These are phyloP conservation scores for Thera obeliscata DNA, from an alignment of 2,888 invertebrate species.

Conservation along the genomic window DNA sequence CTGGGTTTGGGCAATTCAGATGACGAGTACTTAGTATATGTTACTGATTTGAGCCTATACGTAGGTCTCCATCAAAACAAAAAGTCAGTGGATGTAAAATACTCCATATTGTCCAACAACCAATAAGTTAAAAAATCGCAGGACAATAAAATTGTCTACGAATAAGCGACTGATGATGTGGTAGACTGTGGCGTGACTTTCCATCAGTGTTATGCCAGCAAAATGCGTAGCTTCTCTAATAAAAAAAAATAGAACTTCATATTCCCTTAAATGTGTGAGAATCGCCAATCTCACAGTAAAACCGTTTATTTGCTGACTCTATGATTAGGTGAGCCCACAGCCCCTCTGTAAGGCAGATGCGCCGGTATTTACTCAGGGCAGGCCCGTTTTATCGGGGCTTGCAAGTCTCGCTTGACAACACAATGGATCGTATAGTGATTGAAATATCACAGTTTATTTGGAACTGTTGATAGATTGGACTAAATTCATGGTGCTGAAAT, in stretches of 20 bases:
- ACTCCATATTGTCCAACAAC: no score
- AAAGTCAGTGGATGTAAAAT: no score
- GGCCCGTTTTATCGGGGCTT: conserved; percentile 65
- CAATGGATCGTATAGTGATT: conserved; percentile 47
- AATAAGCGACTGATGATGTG: no score
- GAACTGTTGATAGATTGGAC: conserved; percentile 21
- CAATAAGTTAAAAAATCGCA: no score
- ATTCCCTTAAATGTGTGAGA: background rate
- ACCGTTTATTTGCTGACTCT: conserved; percentile 48
- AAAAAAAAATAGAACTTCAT: background rate
- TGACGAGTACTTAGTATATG: background rate
- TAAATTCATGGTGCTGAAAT: background rate
- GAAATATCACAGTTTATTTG: conserved; percentile 22
- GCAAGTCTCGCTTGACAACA: conserved; percentile 66
- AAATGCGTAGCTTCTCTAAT: no score
- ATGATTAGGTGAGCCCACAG: conserved; percentile 52
- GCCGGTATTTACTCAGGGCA: conserved; percentile 78
- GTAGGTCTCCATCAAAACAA: no score
- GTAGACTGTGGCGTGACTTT: no score
- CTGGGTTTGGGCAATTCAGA: conserved; percentile 14
- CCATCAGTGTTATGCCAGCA: no score
- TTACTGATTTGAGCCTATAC: background rate
- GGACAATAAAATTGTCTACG: no score
- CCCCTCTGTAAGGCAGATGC: conserved; percentile 67
- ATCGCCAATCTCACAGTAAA: conserved; percentile 32